Conservation (phyloP, 2,888 invertebrate species). For the Agrochola lychnidis region DNA sequence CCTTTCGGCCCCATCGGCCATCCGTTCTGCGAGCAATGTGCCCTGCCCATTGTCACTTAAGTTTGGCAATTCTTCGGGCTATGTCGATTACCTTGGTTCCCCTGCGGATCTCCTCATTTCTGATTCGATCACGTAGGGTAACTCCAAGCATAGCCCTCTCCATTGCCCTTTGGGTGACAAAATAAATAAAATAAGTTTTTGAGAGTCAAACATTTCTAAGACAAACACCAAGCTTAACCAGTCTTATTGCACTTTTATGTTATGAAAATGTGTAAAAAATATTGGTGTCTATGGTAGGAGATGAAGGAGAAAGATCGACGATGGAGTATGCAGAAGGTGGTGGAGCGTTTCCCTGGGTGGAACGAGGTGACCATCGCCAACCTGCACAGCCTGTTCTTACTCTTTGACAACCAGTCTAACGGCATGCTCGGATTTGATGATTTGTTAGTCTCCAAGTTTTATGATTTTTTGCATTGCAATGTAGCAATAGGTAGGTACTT, state of each 20-base stretch:
- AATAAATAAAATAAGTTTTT: background rate
- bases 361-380: constrained; percentile 91
- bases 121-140: too few relatives aligned
- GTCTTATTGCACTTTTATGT: background rate
- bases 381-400: constrained; percentile 89
- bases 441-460: constrained; percentile 80
- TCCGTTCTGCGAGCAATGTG: too few relatives aligned
- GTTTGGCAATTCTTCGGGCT: too few relatives aligned
- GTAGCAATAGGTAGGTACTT: background rate
- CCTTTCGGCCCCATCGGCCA: too few relatives aligned
- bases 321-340: constrained; percentile 89
- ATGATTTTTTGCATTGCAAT: background rate
- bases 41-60: too few relatives aligned
- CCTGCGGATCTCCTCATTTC: too few relatives aligned
- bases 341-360: constrained; percentile 90
- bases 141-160: too few relatives aligned
- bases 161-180: too few relatives aligned
- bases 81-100: too few relatives aligned
- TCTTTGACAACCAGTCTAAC: constrained; percentile 90
- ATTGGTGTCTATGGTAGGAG: constrained; percentile 72
- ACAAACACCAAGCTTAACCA: background rate
- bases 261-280: background rate
- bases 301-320: constrained; percentile 90
- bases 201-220: background rate
- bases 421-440: constrained; percentile 91